Evolutionary conservation across 2,113 vertebrate genomes (phyloP).

Genomic region (Myrmecobius fasciatus): DNA sequence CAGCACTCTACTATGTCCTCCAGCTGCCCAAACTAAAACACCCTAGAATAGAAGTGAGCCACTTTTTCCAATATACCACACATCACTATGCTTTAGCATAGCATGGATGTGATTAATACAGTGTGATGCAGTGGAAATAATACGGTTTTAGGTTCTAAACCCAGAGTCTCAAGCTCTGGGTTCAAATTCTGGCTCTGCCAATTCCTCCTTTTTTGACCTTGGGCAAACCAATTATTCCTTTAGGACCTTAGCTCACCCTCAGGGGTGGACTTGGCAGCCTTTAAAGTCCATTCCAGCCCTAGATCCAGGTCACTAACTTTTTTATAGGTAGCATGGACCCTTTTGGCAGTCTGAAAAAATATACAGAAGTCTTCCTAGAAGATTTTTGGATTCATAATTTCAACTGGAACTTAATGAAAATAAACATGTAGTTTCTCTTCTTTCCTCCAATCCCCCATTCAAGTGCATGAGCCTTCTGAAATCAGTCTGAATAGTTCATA

Average conservation of each 20-base stretch:
- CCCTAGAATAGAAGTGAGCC: neutral
- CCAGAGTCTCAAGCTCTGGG: neutral
- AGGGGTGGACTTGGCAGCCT: neutral
- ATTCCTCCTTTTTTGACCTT: neutral
- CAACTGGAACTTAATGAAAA: neutral
- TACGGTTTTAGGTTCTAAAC: neutral
- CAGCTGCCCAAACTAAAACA: neutral
- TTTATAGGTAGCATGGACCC: neutral
- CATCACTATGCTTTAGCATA: neutral
- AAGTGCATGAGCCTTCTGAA: neutral
- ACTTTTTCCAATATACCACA: neutral
- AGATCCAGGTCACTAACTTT: neutral
- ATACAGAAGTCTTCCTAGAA: neutral
- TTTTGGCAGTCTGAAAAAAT: neutral
- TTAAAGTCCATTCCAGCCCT: neutral
- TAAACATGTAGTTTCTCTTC: neutral
- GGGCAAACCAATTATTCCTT: neutral
- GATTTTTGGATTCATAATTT: neutral
- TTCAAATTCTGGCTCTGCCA: slow-evolving; percentile 3
- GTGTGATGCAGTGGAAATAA: neutral
- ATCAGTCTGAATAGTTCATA: neutral
- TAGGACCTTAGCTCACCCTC: slow-evolving; percentile 18
- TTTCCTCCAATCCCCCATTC: neutral
- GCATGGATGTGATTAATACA: neutral
- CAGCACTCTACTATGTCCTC: too few relatives aligned